phyloP scores from a whole-genome alignment of 2,113 vertebrate genomes.

The Narcine bancroftii region DNA sequence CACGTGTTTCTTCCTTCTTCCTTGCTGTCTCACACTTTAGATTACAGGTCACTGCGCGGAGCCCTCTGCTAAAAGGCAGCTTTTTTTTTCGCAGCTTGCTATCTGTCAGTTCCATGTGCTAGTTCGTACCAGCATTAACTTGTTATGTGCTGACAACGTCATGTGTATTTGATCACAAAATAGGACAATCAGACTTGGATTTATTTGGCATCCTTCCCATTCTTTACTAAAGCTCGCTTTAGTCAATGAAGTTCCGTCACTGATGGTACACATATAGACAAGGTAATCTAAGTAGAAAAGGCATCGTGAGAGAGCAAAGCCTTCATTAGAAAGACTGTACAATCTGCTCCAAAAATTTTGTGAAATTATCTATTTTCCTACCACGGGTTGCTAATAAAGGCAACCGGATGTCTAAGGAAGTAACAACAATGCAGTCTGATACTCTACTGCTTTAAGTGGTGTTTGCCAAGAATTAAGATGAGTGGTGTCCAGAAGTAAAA shows the following conservation, averaged over 20 bases:
- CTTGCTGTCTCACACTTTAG: background rate
- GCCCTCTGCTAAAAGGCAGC: background rate
- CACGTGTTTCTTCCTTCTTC: slow-evolving; percentile 21
- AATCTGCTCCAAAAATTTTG: too few relatives aligned
- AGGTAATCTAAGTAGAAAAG: too few relatives aligned
- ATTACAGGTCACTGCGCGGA: background rate
- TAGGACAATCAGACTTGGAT: background rate
- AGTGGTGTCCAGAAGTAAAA: background rate
- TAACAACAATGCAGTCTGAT: background rate
- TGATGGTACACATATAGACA: too few relatives aligned
- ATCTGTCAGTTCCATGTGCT: background rate
- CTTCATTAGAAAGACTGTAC: too few relatives aligned
- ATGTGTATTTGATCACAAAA: background rate
- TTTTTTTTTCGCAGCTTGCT: background rate
- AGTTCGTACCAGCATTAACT: background rate
- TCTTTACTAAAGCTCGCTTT: too few relatives aligned
- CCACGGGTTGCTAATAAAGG: background rate
- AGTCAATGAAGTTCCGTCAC: too few relatives aligned
- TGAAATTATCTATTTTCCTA: background rate
- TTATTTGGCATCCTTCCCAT: too few relatives aligned
- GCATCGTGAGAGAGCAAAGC: too few relatives aligned
- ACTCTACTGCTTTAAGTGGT: too few relatives aligned
- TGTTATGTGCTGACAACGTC: background rate
- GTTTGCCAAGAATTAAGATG: background rate
- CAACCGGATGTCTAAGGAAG: background rate